A percentile compares a stretch with the other conserved stretches of the same genome.
Evolutionary conservation across 2,113 vertebrate genomes (phyloP).

Genomic region (Urocynchramus pylzowi): DNA sequence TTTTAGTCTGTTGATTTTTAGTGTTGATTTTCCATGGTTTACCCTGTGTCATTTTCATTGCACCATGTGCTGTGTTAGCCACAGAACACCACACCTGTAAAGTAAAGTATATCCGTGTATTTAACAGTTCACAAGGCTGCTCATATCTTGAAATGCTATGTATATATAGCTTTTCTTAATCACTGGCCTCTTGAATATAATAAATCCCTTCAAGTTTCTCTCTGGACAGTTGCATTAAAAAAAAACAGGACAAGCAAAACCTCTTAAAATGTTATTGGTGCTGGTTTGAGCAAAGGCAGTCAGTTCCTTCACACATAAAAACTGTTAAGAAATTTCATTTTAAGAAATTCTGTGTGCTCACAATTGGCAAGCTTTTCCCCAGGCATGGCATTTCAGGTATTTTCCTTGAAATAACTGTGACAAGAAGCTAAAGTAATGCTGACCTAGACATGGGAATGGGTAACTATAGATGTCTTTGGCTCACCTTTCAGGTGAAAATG

Average conservation of each 20-base stretch:
- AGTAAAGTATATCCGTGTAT: not conserved
- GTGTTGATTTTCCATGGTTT: not conserved
- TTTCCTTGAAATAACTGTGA: not conserved
- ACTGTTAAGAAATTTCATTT: not conserved
- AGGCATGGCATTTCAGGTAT: not conserved
- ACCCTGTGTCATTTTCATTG: not conserved
- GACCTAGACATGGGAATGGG: not conserved
- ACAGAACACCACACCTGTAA: not conserved
- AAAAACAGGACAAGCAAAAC: not conserved
- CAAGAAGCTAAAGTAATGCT: not conserved
- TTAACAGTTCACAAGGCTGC: not conserved
- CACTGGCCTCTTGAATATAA: not conserved
- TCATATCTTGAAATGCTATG: not conserved
- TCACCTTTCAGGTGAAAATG: not conserved
- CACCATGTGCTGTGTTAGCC: not conserved
- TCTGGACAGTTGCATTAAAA: not conserved
- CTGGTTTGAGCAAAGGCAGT: not conserved
- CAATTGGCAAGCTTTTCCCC: not conserved
- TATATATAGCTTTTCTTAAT: not conserved
- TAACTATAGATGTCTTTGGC: not conserved
- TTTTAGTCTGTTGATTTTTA: not conserved
- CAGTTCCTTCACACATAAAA: not conserved
- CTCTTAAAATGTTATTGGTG: not conserved
- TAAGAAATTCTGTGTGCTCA: not conserved
- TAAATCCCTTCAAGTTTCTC: not conserved